These are phyloP conservation scores for Callithrix jacchus DNA, from an alignment of 2,113 vertebrate species.

Conservation along the genomic window DNA sequence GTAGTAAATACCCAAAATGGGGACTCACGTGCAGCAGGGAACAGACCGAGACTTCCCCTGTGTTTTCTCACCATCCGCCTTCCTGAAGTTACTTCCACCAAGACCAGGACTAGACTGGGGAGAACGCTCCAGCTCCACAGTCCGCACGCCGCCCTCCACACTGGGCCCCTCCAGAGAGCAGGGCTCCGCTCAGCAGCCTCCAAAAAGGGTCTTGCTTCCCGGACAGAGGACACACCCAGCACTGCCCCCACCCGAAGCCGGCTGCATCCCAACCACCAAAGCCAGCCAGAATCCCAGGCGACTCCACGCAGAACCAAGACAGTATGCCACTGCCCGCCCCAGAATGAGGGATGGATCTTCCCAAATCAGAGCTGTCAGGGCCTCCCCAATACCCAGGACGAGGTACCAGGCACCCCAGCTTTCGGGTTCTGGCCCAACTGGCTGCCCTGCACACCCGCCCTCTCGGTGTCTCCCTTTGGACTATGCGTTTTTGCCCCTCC, in stretches of 20 bases:
- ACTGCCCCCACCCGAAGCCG: fast-evolving
- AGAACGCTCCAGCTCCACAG: background rate
- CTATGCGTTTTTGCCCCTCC: fast-evolving
- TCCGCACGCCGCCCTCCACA: background rate
- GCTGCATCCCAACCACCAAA: background rate
- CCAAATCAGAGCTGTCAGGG: fast-evolving
- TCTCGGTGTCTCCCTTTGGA: fast-evolving
- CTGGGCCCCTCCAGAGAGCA: background rate
- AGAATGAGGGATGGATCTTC: fast-evolving
- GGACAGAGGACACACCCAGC: background rate
- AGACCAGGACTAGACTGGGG: background rate
- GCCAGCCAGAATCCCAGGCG: background rate
- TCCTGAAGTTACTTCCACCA: background rate
- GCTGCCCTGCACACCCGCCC: background rate
- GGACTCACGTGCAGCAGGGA: background rate
- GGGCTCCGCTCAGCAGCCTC: background rate
- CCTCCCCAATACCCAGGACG: background rate
- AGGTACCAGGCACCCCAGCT: background rate
- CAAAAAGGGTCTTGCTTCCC: background rate
- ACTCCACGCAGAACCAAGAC: background rate
- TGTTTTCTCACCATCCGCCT: fast-evolving
- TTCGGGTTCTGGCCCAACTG: fast-evolving
- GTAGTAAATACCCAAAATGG: background rate
- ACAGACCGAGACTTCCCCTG: background rate
- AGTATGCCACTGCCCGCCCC: background rate